Base-by-base conservation (phyloP, 2,113 vertebrate genomes). In the Python bivittatus region DNA sequence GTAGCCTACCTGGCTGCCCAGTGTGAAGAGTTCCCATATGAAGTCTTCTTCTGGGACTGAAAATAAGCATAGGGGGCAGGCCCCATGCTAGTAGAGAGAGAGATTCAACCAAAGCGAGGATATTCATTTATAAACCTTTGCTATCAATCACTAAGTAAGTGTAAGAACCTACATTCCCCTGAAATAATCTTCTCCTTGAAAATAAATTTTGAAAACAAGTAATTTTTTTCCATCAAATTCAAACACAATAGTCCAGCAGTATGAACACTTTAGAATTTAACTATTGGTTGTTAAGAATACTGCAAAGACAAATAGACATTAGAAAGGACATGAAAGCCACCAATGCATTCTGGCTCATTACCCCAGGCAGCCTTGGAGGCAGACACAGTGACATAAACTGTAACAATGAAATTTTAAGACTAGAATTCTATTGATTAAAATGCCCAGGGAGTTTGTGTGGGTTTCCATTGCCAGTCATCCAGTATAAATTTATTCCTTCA, bases 281-380 rank as follows among this genome's bases (percentile, higher is more conserved):
- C 27, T 83, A 68, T 33, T 44, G 86, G 23, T 83, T 91, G 89
- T 17, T 94, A 90, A 95, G 29, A 92, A 88, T 83, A 10, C 29
- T 92, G 86, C 52, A 85, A 44, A 91, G 79, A 44, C 10, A 13
- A 79, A 0, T 87, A 93, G 86, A 85, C 88, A 72, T 20, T 53
- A 91, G 84, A 91, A 90, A 61, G 88, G 52, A 92, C 94, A 92
- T 27, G 58, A 94, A 95, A 88, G 92, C 93, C 95, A 92, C 23
- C 61, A 93, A 96, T 90, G 87, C 91, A 88, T 90, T 89, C 88
- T 89, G 60, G 91, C 91, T 93, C 89, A 95, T 72, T 84, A 96
- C 44, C 91, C 27, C 42, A 92, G 90, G 92, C 90, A 93, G 93
- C 29, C 91, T 23, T 12, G 8, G 0, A 93, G 89, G 72, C 86